Conservation (phyloP, 1,140 invertebrate species). For the Drosophila lowei region DNA sequence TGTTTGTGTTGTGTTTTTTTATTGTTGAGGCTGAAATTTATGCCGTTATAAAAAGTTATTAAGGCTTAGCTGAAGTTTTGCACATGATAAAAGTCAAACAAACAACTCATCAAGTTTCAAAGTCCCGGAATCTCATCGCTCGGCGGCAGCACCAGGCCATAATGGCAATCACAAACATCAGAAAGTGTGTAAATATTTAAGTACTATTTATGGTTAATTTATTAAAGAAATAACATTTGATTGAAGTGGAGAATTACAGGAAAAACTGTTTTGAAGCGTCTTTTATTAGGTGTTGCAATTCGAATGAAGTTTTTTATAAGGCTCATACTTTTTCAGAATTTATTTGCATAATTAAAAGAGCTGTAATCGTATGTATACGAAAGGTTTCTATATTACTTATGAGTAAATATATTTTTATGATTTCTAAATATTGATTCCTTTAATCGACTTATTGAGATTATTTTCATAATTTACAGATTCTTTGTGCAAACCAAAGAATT, state of each 20-base stretch:
- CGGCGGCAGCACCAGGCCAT: not conserved
- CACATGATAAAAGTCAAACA: conserved; percentile 57
- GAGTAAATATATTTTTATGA: no score
- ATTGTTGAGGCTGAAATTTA: conserved; percentile 52
- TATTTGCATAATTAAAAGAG: no score
- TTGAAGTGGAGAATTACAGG: no score
- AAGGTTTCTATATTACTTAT: no score
- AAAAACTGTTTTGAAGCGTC: no score
- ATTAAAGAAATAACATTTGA: conserved; percentile 2
- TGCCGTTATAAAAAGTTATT: conserved; percentile 77
- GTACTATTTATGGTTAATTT: not conserved
- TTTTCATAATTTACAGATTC: not conserved
- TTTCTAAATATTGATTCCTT: no score
- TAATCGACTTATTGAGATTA: no score
- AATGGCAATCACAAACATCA: conserved; percentile 32
- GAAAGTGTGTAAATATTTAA: conserved; percentile 8
- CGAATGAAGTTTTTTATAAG: no score
- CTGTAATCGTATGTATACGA: no score
- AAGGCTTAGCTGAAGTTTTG: conserved; percentile 53
- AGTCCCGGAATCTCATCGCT: conserved; percentile 13
- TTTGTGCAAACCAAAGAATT: no score
- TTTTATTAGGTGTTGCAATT: no score
- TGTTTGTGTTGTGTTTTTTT: conserved; percentile 44
- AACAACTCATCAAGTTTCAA: conserved; percentile 38
- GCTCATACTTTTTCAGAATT: not conserved